Base-by-base conservation (phyloP, 2,113 vertebrate genomes). In the Etia nguti region DNA sequence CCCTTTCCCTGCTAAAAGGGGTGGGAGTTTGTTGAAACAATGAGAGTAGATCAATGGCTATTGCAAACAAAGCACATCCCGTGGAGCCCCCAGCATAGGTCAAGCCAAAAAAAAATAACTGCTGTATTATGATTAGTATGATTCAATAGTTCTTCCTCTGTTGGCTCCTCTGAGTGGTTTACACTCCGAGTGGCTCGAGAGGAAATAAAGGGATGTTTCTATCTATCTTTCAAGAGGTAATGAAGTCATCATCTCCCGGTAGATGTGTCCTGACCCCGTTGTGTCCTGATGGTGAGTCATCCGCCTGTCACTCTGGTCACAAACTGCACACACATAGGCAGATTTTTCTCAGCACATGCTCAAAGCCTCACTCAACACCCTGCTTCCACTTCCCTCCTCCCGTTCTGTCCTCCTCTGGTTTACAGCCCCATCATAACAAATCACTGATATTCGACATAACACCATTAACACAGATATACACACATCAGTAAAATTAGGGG, bases 41-140 rank as follows among this genome's bases (percentile, higher is more conserved):
- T 94, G 90, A 92, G 75, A 84, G 43, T 16, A 86, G 93, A 95
- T 95, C 94, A 82, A 94, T 94, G 70, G 38, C 80, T 41, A 62
- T 41, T 26, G 81, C 82, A 92, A 93, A 95, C 93, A 93, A 90
- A 92, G 81, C 87, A 80, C 36, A 20, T 38, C 89, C 90, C 11
- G 83, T 9, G 3, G 92, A 52, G 91, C 43, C 84, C 80, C 82
- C 86, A 52, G 48, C 88, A 84, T 79, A 91, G 90, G 90, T 92
- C 91, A 91, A 86, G 43, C 41, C 10, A 31, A 79, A 73, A 80
- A 83, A 26, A 81, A 77, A 18, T 62, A 82, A 77, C n/a, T 16
- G 83, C 34, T 54, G 55, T 56, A 80, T 86, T 90, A 79, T 81
- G 81, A 92, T 92, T 73, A 90, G 52, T 79, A 70, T 59, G 81